Evolutionary conservation across 1,140 invertebrate genomes (phyloP).

Genomic region (Lethrus apterus): DNA sequence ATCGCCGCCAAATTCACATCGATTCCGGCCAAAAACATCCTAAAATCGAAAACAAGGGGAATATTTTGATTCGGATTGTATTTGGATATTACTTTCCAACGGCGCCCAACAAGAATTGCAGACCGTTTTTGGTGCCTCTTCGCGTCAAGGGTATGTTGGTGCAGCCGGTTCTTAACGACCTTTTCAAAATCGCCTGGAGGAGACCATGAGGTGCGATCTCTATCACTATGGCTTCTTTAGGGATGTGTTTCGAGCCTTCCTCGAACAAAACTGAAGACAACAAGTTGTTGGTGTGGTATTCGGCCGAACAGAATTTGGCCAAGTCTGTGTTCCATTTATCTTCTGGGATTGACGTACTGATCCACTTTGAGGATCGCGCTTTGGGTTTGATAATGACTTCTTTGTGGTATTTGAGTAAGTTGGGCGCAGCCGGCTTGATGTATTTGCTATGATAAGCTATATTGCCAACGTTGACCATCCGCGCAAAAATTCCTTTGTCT

Average conservation of each 20-base stretch:
- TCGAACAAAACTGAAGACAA: conserved; percentile 79
- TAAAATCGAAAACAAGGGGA: conserved; percentile 19
- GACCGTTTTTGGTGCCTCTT: conserved; percentile 62
- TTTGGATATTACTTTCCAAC: conserved; percentile 60
- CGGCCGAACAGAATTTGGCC: conserved; percentile 69
- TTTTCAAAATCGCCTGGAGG: conserved; percentile 60
- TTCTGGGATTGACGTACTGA: conserved; percentile 79
- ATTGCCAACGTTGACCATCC: conserved; percentile 70
- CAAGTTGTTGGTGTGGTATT: conserved; percentile 91
- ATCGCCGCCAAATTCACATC: conserved; percentile 43
- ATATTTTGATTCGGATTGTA: neutral
- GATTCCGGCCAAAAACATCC: conserved; percentile 36
- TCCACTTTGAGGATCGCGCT: conserved; percentile 68
- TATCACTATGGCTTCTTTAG: conserved; percentile 69
- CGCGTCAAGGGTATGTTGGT: conserved; percentile 75
- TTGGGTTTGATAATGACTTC: conserved; percentile 64
- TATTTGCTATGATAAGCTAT: conserved; percentile 81
- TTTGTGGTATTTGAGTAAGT: conserved; percentile 62
- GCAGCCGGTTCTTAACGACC: conserved; percentile 51
- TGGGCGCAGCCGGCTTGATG: conserved; percentile 69
- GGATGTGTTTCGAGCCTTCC: conserved; percentile 69
- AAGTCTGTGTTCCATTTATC: conserved; percentile 64
- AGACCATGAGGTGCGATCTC: conserved; percentile 81
- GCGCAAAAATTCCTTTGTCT: conserved; percentile 70
- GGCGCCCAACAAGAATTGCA: conserved; percentile 57